Conservation (phyloP, 2,113 vertebrate species). For the Larimichthys crocea region DNA sequence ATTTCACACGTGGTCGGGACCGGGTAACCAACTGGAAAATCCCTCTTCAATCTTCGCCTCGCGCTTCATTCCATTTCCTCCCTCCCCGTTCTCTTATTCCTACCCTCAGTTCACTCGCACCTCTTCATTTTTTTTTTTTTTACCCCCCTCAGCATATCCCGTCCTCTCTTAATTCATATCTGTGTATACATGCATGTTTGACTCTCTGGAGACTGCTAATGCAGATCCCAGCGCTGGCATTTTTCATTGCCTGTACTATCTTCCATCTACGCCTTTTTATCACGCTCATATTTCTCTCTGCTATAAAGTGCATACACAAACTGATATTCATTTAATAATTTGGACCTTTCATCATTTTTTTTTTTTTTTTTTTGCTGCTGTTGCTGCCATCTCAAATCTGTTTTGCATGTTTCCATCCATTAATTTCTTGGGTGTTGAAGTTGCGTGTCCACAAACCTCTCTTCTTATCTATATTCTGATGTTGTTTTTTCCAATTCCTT, state of each 20-base stretch:
- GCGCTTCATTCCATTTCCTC: slow-evolving; percentile 54
- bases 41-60: slow-evolving; percentile 68
- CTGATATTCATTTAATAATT: slow-evolving; percentile 7
- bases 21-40: slow-evolving; percentile 71
- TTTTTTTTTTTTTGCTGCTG: background rate
- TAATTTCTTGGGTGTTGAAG: slow-evolving; percentile 15
- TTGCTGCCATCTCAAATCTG: background rate
- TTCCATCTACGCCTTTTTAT: slow-evolving; percentile 1
- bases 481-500: background rate
- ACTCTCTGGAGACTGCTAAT: slow-evolving; percentile 20
- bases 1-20: slow-evolving; percentile 75
- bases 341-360: slow-evolving; percentile 1
- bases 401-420: slow-evolving; percentile 28
- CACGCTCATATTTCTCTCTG: background rate
- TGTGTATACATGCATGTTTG: slow-evolving; percentile 8
- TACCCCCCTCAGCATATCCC: slow-evolving; percentile 16
- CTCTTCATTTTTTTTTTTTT: slow-evolving; percentile 15
- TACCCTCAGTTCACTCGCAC: slow-evolving; percentile 1
- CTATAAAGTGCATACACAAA: slow-evolving; percentile 8
- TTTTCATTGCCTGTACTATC: slow-evolving; percentile 12
- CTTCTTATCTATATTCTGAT: slow-evolving; percentile 25
- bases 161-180: background rate
- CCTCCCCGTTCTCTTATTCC: background rate
- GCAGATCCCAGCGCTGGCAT: slow-evolving; percentile 8
- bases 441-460: background rate